Evolutionary conservation across 2,888 invertebrate genomes (phyloP), one percentile per base, ranked within the genome.

Genomic region (Drosophila eohydei): DNA sequence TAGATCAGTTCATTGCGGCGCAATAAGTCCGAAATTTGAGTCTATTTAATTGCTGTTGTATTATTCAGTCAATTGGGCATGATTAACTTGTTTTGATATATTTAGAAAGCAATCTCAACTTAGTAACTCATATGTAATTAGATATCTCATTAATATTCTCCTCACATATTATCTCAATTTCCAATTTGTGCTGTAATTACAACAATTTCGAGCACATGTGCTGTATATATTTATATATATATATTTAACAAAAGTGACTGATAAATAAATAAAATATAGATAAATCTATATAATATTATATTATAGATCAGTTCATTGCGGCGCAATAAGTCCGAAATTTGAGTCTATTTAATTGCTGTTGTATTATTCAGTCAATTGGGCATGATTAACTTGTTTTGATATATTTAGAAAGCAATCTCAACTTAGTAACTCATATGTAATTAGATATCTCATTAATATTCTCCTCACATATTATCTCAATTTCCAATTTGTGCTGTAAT

Each of bases 211-310:
- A 51, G 8, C 58, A 58, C 65, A 64, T 50, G 50, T 64, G 55
- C 34, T 48, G 52, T 38, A 12, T 36, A 14, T 32, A 6, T 16
- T 2, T 40, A n/a, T n/a, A 30, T 14, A 32, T 32, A 21, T 62
- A 36, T 46, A 43, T 36, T 21, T 48, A 46, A 43, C 36, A 56
- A 46, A 77, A 55, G 64, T 64, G 30, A 59, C n/a, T 77, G 72
- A 77, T 16, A n/a, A n/a, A n/a, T n/a, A n/a, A n/a, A n/a, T n/a
- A n/a, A n/a, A n/a, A n/a, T n/a, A n/a, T n/a, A n/a, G n/a, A n/a
- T n/a, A n/a, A n/a, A n/a, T n/a, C n/a, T n/a, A n/a, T n/a, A n/a
- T n/a, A n/a, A 9, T 9, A n/a, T 30, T n/a, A 30, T 9, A 48
- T 30, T 44, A 26, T 26, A 14, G 9, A 9, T n/a, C n/a, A n/a